Base-by-base conservation (phyloP, 2,113 vertebrate genomes). In the Carassius carassius region DNA sequence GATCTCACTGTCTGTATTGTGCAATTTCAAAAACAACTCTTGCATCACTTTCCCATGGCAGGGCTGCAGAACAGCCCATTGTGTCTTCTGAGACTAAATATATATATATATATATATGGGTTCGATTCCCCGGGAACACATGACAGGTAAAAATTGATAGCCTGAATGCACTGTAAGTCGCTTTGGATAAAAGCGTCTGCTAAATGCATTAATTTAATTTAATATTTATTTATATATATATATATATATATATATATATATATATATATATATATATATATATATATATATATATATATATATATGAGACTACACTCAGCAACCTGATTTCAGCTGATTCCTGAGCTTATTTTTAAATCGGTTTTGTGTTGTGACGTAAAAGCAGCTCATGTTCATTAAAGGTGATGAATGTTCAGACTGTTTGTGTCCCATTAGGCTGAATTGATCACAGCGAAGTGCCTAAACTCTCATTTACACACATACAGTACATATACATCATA, bases 271-370 rank as follows among this genome's bases (percentile, higher is more conserved):
- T n/a, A n/a, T n/a, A n/a, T n/a, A n/a, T n/a, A n/a, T n/a, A n/a
- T n/a, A n/a, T n/a, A n/a, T n/a, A n/a, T n/a, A n/a, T n/a, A n/a
- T n/a, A n/a, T n/a, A n/a, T n/a, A n/a, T n/a, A n/a, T n/a, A n/a
- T n/a, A n/a, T n/a, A n/a, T n/a, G n/a, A n/a, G n/a, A n/a, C n/a
- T n/a, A n/a, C n/a, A n/a, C 29, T 56, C 80, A 70, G 80, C 65
- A 70, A 32, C 47, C 25, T 16, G 17, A 72, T 72, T 82, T 70
- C 13, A 37, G 78, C 62, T 81, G 41, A 49, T 69, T 81, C 44
- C 17, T 69, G 47, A 56, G 17, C 32, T 82, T 72, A 82, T 82
- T 72, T 82, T 72, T 56, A 70, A 69, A 82, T 72, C 21, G 1
- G 12, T 82, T 51, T 54, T 32, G 47, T 70, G 44, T 37, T 16